Evolutionary conservation across 2,888 invertebrate genomes (phyloP).

Genomic region (Hydrotaea diabolus): DNA sequence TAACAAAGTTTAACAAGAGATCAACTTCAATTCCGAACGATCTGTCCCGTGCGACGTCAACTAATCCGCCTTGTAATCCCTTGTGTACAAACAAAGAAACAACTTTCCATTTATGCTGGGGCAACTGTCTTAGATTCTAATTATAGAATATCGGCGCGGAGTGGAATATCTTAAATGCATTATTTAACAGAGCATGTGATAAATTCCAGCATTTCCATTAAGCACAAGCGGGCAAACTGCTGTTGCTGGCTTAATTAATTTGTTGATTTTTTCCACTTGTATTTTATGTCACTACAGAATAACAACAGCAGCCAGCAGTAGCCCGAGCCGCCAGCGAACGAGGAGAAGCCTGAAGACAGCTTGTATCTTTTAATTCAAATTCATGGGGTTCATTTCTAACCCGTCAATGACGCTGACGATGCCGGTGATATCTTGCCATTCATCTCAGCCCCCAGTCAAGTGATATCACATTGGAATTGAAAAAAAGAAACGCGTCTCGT

Average conservation of each 20-base stretch:
- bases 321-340: slow-evolving; percentile 13
- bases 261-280: slow-evolving; percentile 58
- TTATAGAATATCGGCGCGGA: background rate
- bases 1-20: too few relatives aligned
- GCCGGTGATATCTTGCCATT: slow-evolving; percentile 9
- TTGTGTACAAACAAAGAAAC: slow-evolving; percentile 21
- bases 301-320: slow-evolving; percentile 10
- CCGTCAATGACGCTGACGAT: background rate
- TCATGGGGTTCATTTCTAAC: slow-evolving; percentile 30
- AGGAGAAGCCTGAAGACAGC: slow-evolving; percentile 23
- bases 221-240: slow-evolving; percentile 32
- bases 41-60: background rate
- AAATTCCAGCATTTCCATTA: slow-evolving; percentile 51
- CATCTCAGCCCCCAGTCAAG: slow-evolving; percentile 24
- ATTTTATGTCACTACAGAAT: slow-evolving; percentile 58
- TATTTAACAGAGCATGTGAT: slow-evolving; percentile 28
- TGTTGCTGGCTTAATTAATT: slow-evolving; percentile 57
- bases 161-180: slow-evolving; percentile 14
- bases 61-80: slow-evolving; percentile 5
- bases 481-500: background rate
- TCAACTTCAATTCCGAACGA: background rate
- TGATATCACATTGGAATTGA: slow-evolving; percentile 15
- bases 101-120: background rate
- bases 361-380: slow-evolving; percentile 49
- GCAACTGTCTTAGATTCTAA: slow-evolving; percentile 12